Percentiles rank a stretch among this genome's conserved stretches.
Evolutionary conservation across 2,113 vertebrate genomes (phyloP).

Genomic region (Phylloscopus trochiloides): DNA sequence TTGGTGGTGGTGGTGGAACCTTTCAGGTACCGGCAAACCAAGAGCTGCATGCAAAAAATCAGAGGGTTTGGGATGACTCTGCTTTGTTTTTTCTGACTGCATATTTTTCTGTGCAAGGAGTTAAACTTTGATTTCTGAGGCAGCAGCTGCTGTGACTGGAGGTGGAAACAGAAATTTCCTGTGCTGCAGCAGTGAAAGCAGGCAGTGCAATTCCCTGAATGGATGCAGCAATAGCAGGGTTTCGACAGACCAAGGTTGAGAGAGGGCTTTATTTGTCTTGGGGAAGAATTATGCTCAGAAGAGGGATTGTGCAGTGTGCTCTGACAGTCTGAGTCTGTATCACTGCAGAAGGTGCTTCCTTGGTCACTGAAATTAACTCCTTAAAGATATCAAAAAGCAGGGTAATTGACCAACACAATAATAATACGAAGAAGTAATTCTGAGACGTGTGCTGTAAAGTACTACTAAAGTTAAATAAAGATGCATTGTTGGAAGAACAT

Average conservation of each 20-base stretch:
- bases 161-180: not conserved
- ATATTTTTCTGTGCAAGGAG: not conserved
- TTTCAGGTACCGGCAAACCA: not conserved
- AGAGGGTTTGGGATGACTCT: not conserved
- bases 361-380: not conserved
- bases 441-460: not conserved
- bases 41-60: not conserved
- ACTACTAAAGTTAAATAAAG: not conserved
- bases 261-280: not conserved
- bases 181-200: not conserved
- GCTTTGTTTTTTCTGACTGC: not conserved
- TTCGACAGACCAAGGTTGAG: not conserved
- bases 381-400: not conserved
- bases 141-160: not conserved
- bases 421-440: not conserved
- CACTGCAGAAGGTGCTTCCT: accelerated
- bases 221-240: not conserved
- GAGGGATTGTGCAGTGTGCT: not conserved
- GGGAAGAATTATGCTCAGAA: not conserved
- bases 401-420: not conserved
- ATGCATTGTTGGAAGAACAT: not conserved
- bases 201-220: not conserved
- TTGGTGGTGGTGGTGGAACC: not conserved
- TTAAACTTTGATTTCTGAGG: not conserved
- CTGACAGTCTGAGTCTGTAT: accelerated